These are phyloP conservation scores for Elgonia sp. DNA, from an alignment of 2,888 invertebrate genomes.

Conservation along the genomic window DNA sequence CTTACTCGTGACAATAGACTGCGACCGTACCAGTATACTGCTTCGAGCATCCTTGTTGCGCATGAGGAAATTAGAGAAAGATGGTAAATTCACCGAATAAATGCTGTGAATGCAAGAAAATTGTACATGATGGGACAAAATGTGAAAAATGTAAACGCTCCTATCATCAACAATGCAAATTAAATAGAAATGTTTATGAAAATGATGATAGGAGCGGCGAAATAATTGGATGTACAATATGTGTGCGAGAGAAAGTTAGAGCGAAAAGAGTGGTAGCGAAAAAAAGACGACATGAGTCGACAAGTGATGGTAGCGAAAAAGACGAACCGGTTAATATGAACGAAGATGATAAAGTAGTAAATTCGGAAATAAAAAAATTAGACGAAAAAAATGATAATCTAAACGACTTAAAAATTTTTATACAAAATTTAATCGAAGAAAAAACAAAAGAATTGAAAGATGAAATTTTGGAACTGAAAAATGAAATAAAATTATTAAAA, in stretches of 20 bases:
- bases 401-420: neutral
- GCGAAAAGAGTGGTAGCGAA: neutral
- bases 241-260: neutral
- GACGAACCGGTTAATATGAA: too few species aligned
- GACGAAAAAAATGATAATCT: neutral
- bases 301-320: neutral
- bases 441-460: neutral
- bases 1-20: neutral
- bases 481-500: neutral
- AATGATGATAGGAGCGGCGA: conserved; percentile 36
- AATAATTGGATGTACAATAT: conserved; percentile 14
- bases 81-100: conserved; percentile 6
- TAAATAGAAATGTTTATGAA: conserved; percentile 14
- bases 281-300: neutral
- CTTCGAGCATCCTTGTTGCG: neutral
- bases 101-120: conserved; percentile 23
- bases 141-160: conserved; percentile 30
- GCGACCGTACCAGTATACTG: neutral
- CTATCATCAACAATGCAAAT: conserved; percentile 36
- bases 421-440: neutral
- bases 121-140: conserved; percentile 30
- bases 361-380: neutral
- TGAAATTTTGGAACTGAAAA: too few species aligned
- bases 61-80: neutral
- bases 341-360: too few species aligned